A percentile compares a stretch with the other conserved stretches of the same genome.
Conservation (phyloP, 2,888 invertebrate genomes). For the Heliconius sara region DNA sequence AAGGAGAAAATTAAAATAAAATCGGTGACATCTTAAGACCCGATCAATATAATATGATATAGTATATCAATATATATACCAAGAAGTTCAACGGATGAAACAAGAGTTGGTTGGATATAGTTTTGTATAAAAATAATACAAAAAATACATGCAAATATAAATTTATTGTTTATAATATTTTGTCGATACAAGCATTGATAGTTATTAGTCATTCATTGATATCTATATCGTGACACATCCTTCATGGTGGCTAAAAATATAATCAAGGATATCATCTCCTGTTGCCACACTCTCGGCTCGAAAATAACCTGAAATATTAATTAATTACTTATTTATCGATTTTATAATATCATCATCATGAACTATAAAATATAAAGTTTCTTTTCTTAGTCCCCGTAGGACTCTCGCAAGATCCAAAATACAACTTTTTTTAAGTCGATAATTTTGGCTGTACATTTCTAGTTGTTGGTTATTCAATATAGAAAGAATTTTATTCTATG, state of each 20-base stretch:
- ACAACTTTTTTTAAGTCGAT: no score
- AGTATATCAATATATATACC: no score
- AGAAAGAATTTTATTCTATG: background rate
- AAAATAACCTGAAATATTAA: slow-evolving; percentile 50
- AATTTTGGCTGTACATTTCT: background rate
- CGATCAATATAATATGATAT: no score
- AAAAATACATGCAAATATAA: slow-evolving; percentile 8
- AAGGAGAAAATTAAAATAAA: no score
- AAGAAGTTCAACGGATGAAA: no score
- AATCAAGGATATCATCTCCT: slow-evolving; percentile 52
- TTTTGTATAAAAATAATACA: background rate
- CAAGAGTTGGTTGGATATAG: no score
- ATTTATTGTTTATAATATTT: slow-evolving; percentile 10
- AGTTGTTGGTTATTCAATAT: background rate
- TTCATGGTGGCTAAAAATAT: slow-evolving; percentile 39
- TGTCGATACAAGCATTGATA: slow-evolving; percentile 6
- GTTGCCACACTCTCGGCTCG: slow-evolving; percentile 50
- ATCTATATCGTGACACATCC: slow-evolving; percentile 18
- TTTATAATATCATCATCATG: background rate
- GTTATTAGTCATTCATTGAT: slow-evolving; percentile 13
- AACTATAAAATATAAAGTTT: background rate
- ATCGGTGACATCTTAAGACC: no score
- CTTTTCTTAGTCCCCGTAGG: background rate
- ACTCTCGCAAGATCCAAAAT: no score
- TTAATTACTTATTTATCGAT: background rate